Percentiles rank a stretch among this genome's conserved stretches.
These are phyloP conservation scores for Oncorhynchus tshawytscha DNA, from an alignment of 2,113 vertebrate genomes.

Conservation along the genomic window DNA sequence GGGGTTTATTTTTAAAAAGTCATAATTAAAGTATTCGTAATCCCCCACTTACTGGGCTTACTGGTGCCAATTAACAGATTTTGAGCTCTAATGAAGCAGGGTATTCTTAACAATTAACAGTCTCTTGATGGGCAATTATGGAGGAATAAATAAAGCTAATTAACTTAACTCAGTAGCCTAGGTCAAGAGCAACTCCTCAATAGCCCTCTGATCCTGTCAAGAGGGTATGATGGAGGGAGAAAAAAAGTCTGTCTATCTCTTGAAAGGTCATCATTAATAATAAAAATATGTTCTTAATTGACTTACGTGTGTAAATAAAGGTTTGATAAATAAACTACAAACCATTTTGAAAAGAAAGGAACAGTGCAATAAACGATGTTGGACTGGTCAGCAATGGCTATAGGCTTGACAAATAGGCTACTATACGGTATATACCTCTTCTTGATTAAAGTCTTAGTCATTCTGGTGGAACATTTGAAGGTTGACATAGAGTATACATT, in stretches of 20 bases:
- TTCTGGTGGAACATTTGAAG: too few relatives aligned
- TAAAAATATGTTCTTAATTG: too few relatives aligned
- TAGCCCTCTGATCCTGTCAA: background rate
- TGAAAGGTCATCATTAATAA: too few relatives aligned
- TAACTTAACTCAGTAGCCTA: slow-evolving; percentile 18
- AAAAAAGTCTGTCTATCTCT: too few relatives aligned
- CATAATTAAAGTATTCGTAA: too few relatives aligned
- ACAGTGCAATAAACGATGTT: background rate
- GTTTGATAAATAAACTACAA: too few relatives aligned
- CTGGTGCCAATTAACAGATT: slow-evolving; percentile 26
- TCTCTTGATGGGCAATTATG: slow-evolving; percentile 51
- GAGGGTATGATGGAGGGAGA: background rate
- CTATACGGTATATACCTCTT: background rate
- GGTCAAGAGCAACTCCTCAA: slow-evolving; percentile 21
- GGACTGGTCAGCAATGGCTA: background rate
- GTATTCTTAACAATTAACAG: slow-evolving; percentile 28
- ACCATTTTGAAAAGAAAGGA: too few relatives aligned
- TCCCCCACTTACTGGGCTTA: too few relatives aligned
- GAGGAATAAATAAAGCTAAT: slow-evolving; percentile 29
- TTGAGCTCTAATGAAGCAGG: slow-evolving; percentile 41
- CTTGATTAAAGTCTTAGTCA: background rate
- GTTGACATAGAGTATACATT: background rate
- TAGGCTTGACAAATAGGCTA: background rate
- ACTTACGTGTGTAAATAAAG: too few relatives aligned
- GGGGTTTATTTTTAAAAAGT: too few relatives aligned